phyloP scores from a whole-genome alignment of 2,113 vertebrate genomes.

The Falco punctatus region DNA sequence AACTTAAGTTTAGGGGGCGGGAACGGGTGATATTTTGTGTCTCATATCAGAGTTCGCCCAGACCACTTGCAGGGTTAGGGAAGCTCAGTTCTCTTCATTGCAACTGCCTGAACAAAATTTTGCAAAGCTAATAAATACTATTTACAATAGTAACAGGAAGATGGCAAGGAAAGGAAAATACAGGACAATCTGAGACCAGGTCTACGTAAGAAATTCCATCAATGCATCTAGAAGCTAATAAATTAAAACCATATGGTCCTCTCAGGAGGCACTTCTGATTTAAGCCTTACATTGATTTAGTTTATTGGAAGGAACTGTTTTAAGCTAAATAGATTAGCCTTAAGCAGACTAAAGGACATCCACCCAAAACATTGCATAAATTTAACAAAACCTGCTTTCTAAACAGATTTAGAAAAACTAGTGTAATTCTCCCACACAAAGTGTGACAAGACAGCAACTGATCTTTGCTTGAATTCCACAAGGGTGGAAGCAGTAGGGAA shows the following conservation, averaged over 20 bases:
- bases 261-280: constrained; percentile 46
- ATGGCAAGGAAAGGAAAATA: constrained; percentile 37
- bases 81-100: not conserved
- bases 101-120: constrained; percentile 17
- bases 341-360: constrained; percentile 14
- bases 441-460: not conserved
- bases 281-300: constrained; percentile 30
- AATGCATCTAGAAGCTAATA: constrained; percentile 41
- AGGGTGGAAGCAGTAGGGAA: not conserved
- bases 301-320: constrained; percentile 32
- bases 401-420: constrained; percentile 27
- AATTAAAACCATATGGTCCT: constrained; percentile 45
- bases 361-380: not conserved
- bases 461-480: not conserved
- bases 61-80: not conserved
- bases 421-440: not conserved
- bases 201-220: constrained; percentile 14
- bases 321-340: constrained; percentile 24
- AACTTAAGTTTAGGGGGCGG: not conserved
- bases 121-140: constrained; percentile 84
- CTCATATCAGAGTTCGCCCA: not conserved
- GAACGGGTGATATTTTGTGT: not conserved
- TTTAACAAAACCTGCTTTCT: constrained; percentile 44
- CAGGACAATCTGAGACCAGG: not conserved
- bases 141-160: constrained; percentile 77